Evolutionary conservation across 2,113 vertebrate genomes (phyloP), one percentile per base, ranked within the genome.

Genomic region (Chloroceryle aenea): DNA sequence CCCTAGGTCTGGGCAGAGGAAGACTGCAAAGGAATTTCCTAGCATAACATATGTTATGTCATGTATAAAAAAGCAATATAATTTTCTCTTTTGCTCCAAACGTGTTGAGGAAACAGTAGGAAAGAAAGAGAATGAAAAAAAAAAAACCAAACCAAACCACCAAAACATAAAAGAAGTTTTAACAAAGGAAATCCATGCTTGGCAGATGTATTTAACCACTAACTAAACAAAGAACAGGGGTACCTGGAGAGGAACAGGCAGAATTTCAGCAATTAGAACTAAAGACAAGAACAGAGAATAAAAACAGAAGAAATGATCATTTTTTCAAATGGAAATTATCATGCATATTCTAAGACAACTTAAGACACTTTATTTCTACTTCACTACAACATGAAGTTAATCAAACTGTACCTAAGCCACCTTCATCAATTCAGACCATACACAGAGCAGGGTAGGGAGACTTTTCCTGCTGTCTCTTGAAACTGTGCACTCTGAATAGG

Each of bases 181-280:
- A 80, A 76, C 10, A 45, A 30, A 13, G 32, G 36, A 80, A 89
- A 89, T 42, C 12, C 25, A 67, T 1, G 0, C 29, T 59, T 2
- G 4, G n/a, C 5, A 72, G 58, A 56, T 38, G 18, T 67, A 88
- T 43, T 69, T 38, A 52, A 20, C 29, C 38, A 59, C 29, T 71
- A 75, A 77, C 48, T 38, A 29, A 76, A 32, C 0, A 3, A 89
- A 58, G 45, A 80, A 23, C 59, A 58, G 29, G 61, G 27, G 11
- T 67, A 75, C 12, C 25, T 50, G 30, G 34, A 52, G 36, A 4
- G 2, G 16, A 72, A 78, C 18, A 14, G 5, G 38, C 12, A 66
- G 18, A 59, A 83, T 85, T 90, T 93, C 40, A 61, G 23, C 48
- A 86, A 79, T 56, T 56, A 59, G 90, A 88, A 59, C 43, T 38